These are phyloP conservation scores for Dendroctonus valens DNA, from an alignment of 1,140 invertebrate genomes.

Conservation along the genomic window DNA sequence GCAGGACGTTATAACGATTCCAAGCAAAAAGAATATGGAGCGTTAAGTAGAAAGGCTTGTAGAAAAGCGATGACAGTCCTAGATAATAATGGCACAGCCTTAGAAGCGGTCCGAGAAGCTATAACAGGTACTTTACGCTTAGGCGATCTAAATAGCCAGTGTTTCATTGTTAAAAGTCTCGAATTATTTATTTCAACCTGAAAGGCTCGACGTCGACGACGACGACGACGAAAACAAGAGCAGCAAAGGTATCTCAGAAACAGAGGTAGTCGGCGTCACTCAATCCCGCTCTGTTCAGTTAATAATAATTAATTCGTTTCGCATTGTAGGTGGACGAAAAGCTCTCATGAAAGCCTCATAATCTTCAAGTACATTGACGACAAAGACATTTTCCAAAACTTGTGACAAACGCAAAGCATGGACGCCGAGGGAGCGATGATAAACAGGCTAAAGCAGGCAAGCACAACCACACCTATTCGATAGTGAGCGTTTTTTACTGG, in stretches of 20 bases:
- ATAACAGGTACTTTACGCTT: constrained; percentile 57
- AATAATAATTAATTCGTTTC: background rate
- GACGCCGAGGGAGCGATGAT: constrained; percentile 99
- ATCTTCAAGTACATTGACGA: constrained; percentile 99
- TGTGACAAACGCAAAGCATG: constrained; percentile 94
- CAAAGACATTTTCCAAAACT: constrained; percentile 98
- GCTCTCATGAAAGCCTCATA: constrained; percentile 81
- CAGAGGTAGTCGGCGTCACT: no score
- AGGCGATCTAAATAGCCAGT: background rate
- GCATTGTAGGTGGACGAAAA: constrained; percentile 72
- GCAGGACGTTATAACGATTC: constrained; percentile 68
- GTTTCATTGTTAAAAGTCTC: no score
- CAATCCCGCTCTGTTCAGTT: background rate
- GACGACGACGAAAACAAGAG: no score
- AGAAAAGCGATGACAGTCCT: constrained; percentile 67
- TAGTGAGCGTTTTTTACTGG: no score
- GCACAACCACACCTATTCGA: background rate
- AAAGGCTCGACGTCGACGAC: no score
- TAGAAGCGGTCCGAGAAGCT: constrained; percentile 77
- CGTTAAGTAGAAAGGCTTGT: constrained; percentile 71
- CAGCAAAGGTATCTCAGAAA: constrained; percentile 80
- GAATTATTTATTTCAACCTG: no score
- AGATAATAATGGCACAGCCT: constrained; percentile 62
- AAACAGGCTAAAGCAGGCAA: constrained; percentile 61
- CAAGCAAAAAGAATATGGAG: constrained; percentile 65